phyloP scores from a whole-genome alignment of 2,113 vertebrate genomes.

The Glaucidium brasilianum region DNA sequence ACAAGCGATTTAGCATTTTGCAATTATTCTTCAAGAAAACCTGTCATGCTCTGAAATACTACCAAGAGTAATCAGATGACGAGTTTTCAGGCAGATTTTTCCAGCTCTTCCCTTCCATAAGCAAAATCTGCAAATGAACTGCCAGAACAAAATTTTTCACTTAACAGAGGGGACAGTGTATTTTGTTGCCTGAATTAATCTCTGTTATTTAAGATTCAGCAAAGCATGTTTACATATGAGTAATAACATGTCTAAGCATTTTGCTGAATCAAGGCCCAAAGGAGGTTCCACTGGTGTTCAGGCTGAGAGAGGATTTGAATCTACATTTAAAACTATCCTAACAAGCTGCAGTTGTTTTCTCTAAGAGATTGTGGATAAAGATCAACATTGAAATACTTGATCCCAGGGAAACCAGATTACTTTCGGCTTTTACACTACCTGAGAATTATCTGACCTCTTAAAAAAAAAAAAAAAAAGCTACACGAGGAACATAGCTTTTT shows the following conservation, averaged over 20 bases:
- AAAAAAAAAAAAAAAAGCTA: background rate
- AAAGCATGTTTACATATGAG: background rate
- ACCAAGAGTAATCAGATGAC: background rate
- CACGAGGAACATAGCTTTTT: background rate
- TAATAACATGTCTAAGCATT: background rate
- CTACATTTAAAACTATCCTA: background rate
- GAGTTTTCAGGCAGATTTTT: slow-evolving; percentile 19
- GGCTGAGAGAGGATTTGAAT: background rate
- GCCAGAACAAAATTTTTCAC: slow-evolving; percentile 11
- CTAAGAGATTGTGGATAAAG: background rate
- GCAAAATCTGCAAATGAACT: slow-evolving; percentile 3
- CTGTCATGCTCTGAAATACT: background rate
- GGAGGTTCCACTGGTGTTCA: background rate
- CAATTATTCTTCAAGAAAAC: background rate
- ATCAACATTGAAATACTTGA: background rate
- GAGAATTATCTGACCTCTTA: background rate
- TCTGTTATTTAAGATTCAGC: background rate
- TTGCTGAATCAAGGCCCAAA: background rate
- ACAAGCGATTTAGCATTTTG: background rate
- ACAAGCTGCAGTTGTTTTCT: background rate
- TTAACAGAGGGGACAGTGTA: background rate
- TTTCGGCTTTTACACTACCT: background rate
- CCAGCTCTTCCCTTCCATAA: slow-evolving; percentile 1
- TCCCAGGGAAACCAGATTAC: background rate
- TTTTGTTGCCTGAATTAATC: background rate